Base-by-base conservation (phyloP, 1,140 invertebrate species). In the Ganaspis sp. region DNA sequence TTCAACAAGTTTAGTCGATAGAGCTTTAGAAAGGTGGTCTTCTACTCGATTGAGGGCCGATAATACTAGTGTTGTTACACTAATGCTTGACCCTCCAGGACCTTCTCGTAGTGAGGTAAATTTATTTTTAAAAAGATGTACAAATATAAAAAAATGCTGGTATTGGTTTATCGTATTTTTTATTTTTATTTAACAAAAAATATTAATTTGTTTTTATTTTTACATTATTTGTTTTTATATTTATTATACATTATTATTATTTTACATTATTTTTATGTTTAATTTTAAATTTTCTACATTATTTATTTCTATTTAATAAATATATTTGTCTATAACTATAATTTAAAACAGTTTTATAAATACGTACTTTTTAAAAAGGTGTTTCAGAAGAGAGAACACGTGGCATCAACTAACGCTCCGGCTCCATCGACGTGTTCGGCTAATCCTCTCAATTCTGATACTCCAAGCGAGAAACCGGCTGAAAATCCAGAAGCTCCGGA, bases 51-150 rank as follows among this genome's bases (percentile, higher is more conserved):
- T 98, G 92, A 93, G 97, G 38, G 97, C 98, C 9, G 98, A 99
- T 90, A 99, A 99, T 89, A 98, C 97, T 3, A 98, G 96, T 72
- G 97, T 97, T 54, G 96, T 99, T 6, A 98, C 97, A 40, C 92
- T 99, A 21, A 96, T 98, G 93, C 92, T 99, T 70, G 97, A 99
- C 90, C 97, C 97, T 74, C 96, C 97, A 6, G 96, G 96, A 4
- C 95, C 95, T n/a, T 95, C 96, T 17, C 91, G 93, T 73, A 92
- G 92, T 9, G 93, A 95, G 83, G 94, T 95, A 85, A 75, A 40
- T 81, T 29, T 26, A n/a, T 5, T 26, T 40, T n/a, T n/a, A 34
- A 34, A 34, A 34, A n/a, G n/a, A n/a, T n/a, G n/a, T n/a, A n/a
- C n/a, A n/a, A n/a, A n/a, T n/a, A n/a, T n/a, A n/a, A n/a, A n/a